phyloP scores from a whole-genome alignment of 30 jellyfish, hydroid and myxozoan species.

The Chrysaora quinquecirrha region DNA sequence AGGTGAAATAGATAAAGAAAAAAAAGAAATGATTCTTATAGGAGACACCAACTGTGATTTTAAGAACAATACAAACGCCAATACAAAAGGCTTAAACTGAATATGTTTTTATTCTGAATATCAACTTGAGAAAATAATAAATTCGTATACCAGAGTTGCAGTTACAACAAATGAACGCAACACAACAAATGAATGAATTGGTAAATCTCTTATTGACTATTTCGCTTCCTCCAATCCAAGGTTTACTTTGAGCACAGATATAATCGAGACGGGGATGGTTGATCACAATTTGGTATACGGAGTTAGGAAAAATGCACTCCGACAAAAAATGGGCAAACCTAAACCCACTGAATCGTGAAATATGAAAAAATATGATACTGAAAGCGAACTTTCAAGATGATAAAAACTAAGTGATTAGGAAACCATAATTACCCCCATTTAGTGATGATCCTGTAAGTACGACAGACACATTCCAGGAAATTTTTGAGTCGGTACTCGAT shows the following conservation, averaged over 20 bases:
- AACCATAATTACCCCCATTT: constrained; percentile 25
- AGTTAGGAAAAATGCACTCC: not conserved
- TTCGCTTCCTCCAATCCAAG: constrained; percentile 1
- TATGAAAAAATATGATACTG: constrained; percentile 34
- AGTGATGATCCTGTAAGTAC: constrained; percentile 2
- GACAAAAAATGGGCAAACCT: not conserved
- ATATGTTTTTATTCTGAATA: not conserved
- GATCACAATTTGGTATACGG: no score
- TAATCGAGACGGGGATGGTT: not conserved
- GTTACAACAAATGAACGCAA: not conserved
- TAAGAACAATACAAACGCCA: no score
- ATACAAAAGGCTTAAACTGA: constrained; percentile 9
- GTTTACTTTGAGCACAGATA: not conserved
- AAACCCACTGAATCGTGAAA: constrained; percentile 2
- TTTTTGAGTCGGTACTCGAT: no score
- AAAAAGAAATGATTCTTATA: no score
- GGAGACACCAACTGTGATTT: constrained; percentile 21
- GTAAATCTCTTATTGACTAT: constrained; percentile 23
- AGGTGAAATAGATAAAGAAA: constrained; percentile 2
- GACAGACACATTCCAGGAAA: no score
- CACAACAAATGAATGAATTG: not conserved
- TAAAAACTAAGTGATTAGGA: constrained; percentile 6
- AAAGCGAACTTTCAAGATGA: constrained; percentile 30
- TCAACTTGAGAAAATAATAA: constrained; percentile 25
- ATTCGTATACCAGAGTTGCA: constrained; percentile 5